These are phyloP conservation scores for Ctenochaetus hawaiiensis DNA, from an alignment of 2,797 vertebrate species.

Conservation along the genomic window DNA sequence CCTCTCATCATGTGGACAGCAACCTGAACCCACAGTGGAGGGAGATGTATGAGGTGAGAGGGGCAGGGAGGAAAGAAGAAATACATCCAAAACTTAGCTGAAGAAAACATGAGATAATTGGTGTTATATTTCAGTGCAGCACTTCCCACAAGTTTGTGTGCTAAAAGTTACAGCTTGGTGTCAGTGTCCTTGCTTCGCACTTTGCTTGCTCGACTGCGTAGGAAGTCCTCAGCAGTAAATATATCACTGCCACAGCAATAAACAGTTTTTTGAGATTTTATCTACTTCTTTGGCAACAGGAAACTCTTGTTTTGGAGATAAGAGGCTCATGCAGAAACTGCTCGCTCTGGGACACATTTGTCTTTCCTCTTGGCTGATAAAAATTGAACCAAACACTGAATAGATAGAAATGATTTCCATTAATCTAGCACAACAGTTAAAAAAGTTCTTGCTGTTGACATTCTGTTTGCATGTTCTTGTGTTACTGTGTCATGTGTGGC, in stretches of 20 bases:
- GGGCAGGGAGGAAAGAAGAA: slow-evolving; percentile 59
- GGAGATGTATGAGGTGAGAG: slow-evolving; percentile 93
- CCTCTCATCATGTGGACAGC: slow-evolving; percentile 91
- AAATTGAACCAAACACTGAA: slow-evolving; percentile 19
- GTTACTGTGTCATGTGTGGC: slow-evolving; percentile 56
- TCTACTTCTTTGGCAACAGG: slow-evolving; percentile 55
- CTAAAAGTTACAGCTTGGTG: slow-evolving; percentile 29
- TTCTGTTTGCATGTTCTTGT: slow-evolving; percentile 69
- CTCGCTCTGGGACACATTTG: slow-evolving; percentile 32
- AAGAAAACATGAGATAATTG: not conserved
- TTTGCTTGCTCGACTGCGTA: not conserved
- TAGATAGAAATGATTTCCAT: slow-evolving; percentile 1
- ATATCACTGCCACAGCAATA: slow-evolving; percentile 3
- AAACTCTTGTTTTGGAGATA: slow-evolving; percentile 58
- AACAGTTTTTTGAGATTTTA: slow-evolving; percentile 50
- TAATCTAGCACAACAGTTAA: slow-evolving; percentile 6
- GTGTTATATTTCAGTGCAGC: slow-evolving; percentile 18
- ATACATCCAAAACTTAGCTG: not conserved
- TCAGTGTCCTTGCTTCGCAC: slow-evolving; percentile 38
- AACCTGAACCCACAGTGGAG: slow-evolving; percentile 94
- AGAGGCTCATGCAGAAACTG: slow-evolving; percentile 39
- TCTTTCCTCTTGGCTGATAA: slow-evolving; percentile 1
- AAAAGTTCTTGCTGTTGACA: slow-evolving; percentile 51
- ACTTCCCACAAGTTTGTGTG: slow-evolving; percentile 33
- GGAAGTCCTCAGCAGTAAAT: slow-evolving; percentile 18